A percentile compares a stretch with the other conserved stretches of the same genome.
phyloP scores from a whole-genome alignment of 2,888 invertebrate species.

The Dynastes grantii region DNA sequence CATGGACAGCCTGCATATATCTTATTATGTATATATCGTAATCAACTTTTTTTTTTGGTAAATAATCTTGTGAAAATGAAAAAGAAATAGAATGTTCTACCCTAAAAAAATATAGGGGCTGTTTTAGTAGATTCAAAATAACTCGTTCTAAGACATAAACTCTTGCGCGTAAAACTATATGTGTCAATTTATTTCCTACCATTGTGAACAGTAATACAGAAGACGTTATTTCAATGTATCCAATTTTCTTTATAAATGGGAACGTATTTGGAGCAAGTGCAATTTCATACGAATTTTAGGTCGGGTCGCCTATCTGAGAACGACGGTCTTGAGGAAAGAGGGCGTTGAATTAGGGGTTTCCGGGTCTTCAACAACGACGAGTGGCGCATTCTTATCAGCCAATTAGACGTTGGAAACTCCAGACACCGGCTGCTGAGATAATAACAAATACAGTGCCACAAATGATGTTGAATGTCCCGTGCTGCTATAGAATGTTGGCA shows the following conservation, averaged over 20 bases:
- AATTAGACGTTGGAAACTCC: slow-evolving; percentile 66
- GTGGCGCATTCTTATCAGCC: slow-evolving; percentile 67
- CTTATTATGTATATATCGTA: no score
- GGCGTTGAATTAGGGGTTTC: slow-evolving; percentile 63
- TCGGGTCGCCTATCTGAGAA: slow-evolving; percentile 49
- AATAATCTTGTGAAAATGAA: no score
- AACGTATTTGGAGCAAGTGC: slow-evolving; percentile 50
- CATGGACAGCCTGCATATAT: no score
- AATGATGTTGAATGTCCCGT: slow-evolving; percentile 30
- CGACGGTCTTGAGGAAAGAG: slow-evolving; percentile 49
- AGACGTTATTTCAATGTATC: slow-evolving; percentile 54
- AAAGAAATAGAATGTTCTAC: no score
- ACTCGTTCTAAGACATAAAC: neutral
- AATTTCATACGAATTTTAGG: slow-evolving; percentile 52
- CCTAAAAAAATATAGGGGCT: no score
- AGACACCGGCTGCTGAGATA: slow-evolving; percentile 53
- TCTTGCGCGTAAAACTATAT: neutral
- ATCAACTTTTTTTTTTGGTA: no score
- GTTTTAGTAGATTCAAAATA: no score
- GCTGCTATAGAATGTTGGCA: slow-evolving; percentile 2
- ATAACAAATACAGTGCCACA: slow-evolving; percentile 49
- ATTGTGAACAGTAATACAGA: slow-evolving; percentile 11
- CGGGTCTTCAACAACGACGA: slow-evolving; percentile 61
- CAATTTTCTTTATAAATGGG: slow-evolving; percentile 55
- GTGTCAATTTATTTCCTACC: slow-evolving; percentile 40